Evolutionary conservation across 2,797 vertebrate species (phyloP), one percentile per base, ranked within the genome.

Genomic region (Brotula barbata): DNA sequence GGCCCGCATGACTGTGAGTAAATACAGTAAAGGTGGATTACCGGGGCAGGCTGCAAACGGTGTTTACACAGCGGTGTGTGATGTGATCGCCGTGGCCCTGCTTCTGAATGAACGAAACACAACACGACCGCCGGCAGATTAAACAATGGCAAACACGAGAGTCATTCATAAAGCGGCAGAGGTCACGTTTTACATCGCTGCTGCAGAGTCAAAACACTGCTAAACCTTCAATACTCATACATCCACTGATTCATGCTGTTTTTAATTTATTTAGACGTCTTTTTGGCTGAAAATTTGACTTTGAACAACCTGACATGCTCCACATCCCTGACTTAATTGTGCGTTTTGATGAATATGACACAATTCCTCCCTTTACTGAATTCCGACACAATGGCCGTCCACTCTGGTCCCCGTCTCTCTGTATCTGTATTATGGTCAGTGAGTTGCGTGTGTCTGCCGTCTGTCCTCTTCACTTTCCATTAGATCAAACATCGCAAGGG

Each of bases 11-110:
- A 62, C 59, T 52, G 50, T 43, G 44, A 50, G 80, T 78, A 85
- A 87, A 85, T 81, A 84, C 79, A 80, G 81, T 65, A n/a, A 50
- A 22, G 67, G 64, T 75, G 75, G 83, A 87, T 87, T 85, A 88
- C 7, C 43, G 23, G 33, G 0, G 43, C 85, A 84, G 85, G 70
- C 82, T 54, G 66, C 71, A 50, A 56, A 72, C 81, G 52, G 58
- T 81, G 81, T 84, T 87, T 73, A 85, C 68, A 79, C 62, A 68
- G 61, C 46, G 37, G 54, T 45, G 57, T 57, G 34, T n/a, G 68
- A 85, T 77, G 45, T 58, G 66, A 83, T 77, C 58, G 58, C 20
- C 0, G 31, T 74, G 61, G 51, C 42, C 56, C 12, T 7, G 42
- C 16, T 45, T 62, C 42, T 48, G 58, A 72, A 41, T 7, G 52